Percentiles rank a stretch among this genome's conserved stretches.
Conservation (phyloP, 2,797 vertebrate species). For the Malacoraja senta region DNA sequence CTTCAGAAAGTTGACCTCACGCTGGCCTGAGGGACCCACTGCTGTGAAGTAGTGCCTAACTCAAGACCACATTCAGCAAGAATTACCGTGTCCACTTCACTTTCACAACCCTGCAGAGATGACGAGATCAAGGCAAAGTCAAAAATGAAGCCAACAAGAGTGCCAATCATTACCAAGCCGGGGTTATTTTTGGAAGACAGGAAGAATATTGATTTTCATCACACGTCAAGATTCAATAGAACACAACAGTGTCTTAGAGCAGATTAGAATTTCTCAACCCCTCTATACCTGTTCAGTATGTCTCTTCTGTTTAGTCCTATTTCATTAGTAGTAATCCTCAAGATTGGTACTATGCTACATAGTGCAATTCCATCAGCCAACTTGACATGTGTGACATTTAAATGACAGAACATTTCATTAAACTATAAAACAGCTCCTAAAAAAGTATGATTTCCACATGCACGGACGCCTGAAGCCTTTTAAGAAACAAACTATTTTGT, state of each 20-base stretch:
- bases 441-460: not conserved
- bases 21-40: not conserved
- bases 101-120: not conserved
- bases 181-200: not conserved
- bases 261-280: not conserved
- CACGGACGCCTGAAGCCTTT: not conserved
- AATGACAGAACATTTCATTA: slow-evolving; percentile 39
- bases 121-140: no score
- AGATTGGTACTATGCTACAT: not conserved
- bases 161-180: not conserved
- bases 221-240: not conserved
- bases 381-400: slow-evolving; percentile 41
- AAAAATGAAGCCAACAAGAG: not conserved
- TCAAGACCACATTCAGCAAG: not conserved
- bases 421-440: not conserved
- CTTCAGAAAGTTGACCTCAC: not conserved
- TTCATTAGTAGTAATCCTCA: not conserved
- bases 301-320: not conserved
- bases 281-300: not conserved
- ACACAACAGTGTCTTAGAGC: not conserved
- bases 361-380: slow-evolving; percentile 40
- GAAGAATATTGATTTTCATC: not conserved
- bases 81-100: not conserved
- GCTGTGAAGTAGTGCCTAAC: not conserved
- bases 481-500: not conserved